phyloP scores from a whole-genome alignment of 2,113 vertebrate genomes.

The Trichechus manatus region DNA sequence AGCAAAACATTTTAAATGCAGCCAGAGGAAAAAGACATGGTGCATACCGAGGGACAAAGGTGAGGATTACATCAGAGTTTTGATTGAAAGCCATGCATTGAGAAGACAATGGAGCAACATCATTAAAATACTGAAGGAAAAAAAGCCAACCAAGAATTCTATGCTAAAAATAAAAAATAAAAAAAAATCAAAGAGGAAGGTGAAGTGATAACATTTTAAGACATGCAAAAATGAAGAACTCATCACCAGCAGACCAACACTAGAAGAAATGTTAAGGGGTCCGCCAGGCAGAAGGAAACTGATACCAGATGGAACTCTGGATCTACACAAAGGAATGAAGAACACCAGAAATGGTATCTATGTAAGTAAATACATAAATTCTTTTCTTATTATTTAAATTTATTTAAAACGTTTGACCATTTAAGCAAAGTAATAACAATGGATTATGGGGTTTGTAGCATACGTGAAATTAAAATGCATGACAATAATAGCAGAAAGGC shows the following conservation, averaged over 20 bases:
- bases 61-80: not conserved
- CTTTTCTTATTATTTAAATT: not conserved
- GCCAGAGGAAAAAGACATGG: not conserved
- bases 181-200: no score
- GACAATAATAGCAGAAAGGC: not conserved
- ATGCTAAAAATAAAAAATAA: not conserved
- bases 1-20: not conserved
- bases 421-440: not conserved
- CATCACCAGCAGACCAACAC: no score
- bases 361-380: not conserved
- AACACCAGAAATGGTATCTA: not conserved
- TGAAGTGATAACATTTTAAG: no score
- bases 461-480: not conserved
- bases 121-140: not conserved
- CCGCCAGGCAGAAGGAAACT: no score
- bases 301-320: not conserved
- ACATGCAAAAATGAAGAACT: no score
- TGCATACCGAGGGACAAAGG: not conserved
- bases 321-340: not conserved
- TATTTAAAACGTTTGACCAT: not conserved
- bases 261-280: no score
- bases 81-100: no score
- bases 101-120: not conserved
- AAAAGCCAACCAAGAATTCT: not conserved
- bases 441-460: not conserved